Evolutionary conservation across 2,888 invertebrate genomes (phyloP), one percentile per base, ranked within the genome.

Genomic region (Tachystola acroxantha): DNA sequence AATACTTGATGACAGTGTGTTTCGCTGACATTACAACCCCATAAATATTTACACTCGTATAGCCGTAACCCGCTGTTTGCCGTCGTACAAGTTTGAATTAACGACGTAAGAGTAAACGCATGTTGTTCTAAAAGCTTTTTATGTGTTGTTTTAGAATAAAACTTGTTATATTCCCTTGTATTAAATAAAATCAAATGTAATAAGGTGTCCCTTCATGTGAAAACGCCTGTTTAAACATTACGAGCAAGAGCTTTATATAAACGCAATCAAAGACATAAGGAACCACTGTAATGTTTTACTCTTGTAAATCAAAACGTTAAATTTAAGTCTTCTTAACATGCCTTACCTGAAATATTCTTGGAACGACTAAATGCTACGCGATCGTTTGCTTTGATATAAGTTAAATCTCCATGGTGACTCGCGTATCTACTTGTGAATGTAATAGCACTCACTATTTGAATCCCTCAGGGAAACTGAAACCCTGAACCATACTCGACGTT

Each of bases 111-210:
- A 62, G 67, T 68, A 72, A 73, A 74, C 71, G 74, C 64, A 65
- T 67, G 71, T 65, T 66, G 59, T 61, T 71, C 66, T 74, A 70
- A 74, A 74, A 73, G 64, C 68, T 61, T 70, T 74, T 72, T n/a
- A n/a, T 70, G 67, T 64, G 58, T 51, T 51, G 52, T 55, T 55
- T 46, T n/a, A n/a, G 16, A 53, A 57, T 63, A 63, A 66, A 67
- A 58, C 57, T 61, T 16, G 16, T 4, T 16, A 16, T 16, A 16
- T 16, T 56, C 54, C 56, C 48, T 43, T n/a, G n/a, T n/a, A 46
- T 35, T 43, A 39, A 53, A 45, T 50, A 56, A 56, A 53, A 49
- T 40, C 42, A 41, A 34, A 34, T 35, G 40, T 27, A 26, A 31
- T n/a, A 34, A 6, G 32, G 43, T 31, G n/a, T n/a, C n/a, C n/a